phyloP scores from a whole-genome alignment of 2,888 invertebrate species.

The Erebia palarica region DNA sequence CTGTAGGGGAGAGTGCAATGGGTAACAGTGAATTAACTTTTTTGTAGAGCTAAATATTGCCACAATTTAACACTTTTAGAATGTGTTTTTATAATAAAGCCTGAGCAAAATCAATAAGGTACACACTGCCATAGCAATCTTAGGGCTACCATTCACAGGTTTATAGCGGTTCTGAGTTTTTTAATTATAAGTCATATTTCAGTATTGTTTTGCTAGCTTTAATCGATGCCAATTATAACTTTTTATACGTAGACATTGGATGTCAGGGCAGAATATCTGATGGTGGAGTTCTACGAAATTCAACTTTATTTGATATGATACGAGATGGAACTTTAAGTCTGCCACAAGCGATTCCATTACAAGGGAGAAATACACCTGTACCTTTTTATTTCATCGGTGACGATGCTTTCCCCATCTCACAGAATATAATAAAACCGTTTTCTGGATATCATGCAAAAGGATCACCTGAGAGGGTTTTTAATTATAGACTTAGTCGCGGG shows the following conservation, averaged over 20 bases:
- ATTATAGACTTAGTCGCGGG: background rate
- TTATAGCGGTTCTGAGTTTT: background rate
- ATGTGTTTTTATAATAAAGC: too few relatives aligned
- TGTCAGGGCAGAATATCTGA: background rate
- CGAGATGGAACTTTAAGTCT: background rate
- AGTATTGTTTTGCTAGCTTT: constrained; percentile 1
- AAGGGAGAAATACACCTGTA: constrained; percentile 31
- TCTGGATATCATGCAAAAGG: background rate
- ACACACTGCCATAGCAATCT: too few relatives aligned
- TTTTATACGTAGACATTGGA: background rate
- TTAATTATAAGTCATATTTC: background rate
- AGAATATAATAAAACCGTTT: background rate
- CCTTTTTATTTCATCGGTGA: constrained; percentile 35
- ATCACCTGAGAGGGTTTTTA: constrained; percentile 20
- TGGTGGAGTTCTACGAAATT: background rate
- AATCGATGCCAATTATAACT: background rate
- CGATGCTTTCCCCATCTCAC: constrained; percentile 40
- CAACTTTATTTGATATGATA: background rate
- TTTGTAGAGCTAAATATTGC: too few relatives aligned
- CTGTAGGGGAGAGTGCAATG: too few relatives aligned
- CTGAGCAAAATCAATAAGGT: too few relatives aligned
- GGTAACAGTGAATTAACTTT: too few relatives aligned
- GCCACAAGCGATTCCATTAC: constrained; percentile 16
- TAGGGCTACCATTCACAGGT: background rate
- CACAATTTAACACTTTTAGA: too few relatives aligned